phyloP scores from a whole-genome alignment of 2,113 vertebrate species.

The Vulpes ferrilata region DNA sequence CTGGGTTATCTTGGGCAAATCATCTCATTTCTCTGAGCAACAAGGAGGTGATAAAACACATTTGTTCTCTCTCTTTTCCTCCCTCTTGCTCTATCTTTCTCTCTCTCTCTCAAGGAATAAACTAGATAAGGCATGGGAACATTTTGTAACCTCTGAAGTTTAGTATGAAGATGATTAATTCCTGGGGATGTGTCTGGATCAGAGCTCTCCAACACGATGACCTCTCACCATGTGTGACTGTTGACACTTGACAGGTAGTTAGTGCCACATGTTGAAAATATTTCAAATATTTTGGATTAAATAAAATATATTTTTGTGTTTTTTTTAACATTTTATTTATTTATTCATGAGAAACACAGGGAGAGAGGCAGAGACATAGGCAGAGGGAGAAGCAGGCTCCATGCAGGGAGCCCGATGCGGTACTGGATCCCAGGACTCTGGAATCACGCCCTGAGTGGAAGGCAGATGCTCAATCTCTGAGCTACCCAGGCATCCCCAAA shows the following conservation, averaged over 20 bases:
- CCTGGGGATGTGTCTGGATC: neutral
- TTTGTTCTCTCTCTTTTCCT: neutral
- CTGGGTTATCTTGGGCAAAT: neutral
- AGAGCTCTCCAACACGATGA: rapidly evolving
- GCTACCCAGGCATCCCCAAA: neutral
- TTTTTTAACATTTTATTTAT: too few relatives aligned
- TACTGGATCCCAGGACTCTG: too few relatives aligned
- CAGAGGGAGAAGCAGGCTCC: too few relatives aligned
- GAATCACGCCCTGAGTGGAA: too few relatives aligned
- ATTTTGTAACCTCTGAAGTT: neutral
- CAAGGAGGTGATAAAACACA: neutral
- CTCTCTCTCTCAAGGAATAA: neutral
- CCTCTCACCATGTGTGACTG: neutral
- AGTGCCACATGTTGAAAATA: neutral
- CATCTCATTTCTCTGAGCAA: neutral
- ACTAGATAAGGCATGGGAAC: neutral
- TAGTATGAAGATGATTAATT: neutral
- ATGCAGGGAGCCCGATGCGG: too few relatives aligned
- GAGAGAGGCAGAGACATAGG: too few relatives aligned
- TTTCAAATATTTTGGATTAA: neutral
- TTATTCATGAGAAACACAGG: too few relatives aligned
- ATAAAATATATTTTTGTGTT: too few relatives aligned
- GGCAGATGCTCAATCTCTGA: too few relatives aligned
- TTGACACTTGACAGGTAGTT: neutral
- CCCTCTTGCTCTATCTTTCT: too few relatives aligned